A percentile compares a stretch with the other conserved stretches of the same genome.
phyloP scores from a whole-genome alignment of 1,140 invertebrate genomes.

The Diuraphis noxia region DNA sequence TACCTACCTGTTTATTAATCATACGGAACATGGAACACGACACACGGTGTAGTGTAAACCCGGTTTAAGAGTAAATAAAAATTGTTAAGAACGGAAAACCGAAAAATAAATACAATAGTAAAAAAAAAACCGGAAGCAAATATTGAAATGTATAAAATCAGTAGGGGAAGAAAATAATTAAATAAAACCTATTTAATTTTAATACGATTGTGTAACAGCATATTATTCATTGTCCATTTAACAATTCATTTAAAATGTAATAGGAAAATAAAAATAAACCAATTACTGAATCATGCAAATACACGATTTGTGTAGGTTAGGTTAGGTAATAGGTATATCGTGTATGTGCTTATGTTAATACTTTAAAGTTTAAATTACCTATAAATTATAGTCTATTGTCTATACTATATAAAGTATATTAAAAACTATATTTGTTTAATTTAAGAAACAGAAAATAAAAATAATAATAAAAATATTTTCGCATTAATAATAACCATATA shows the following conservation, averaged over 20 bases:
- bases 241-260: background rate
- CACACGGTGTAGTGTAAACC: background rate
- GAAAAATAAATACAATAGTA: background rate
- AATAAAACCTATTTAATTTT: background rate
- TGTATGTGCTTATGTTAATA: too few species aligned
- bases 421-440: too few species aligned
- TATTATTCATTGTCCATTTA: background rate
- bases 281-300: background rate
- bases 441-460: too few species aligned
- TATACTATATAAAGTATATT: too few species aligned
- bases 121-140: background rate
- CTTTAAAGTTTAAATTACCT: background rate
- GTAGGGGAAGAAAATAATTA: background rate
- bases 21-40: background rate
- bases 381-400: too few species aligned
- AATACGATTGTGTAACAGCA: background rate
- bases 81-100: background rate
- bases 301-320: background rate
- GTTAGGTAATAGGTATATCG: too few species aligned
- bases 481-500: too few species aligned
- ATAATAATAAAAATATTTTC: too few species aligned
- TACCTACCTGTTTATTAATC: background rate
- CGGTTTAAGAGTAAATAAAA: background rate
- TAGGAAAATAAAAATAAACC: background rate
- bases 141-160: background rate